Conservation (phyloP, 2,888 invertebrate species). For the Antheraea assamensis region DNA sequence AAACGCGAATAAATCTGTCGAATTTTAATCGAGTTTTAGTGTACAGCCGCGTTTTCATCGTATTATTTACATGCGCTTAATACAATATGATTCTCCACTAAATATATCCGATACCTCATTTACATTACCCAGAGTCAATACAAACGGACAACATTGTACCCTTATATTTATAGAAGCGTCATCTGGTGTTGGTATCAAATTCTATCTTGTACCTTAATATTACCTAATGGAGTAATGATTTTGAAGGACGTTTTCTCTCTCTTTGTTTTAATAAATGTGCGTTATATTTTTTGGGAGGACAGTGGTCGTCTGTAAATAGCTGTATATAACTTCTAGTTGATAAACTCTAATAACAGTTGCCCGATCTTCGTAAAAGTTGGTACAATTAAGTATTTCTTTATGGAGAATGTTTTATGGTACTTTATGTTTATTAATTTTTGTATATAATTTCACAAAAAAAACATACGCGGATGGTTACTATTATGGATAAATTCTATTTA, state of each 20-base stretch:
- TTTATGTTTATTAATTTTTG: too few species aligned
- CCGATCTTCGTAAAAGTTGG: too few species aligned
- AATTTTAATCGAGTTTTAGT: not conserved
- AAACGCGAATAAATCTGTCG: slow-evolving; percentile 1
- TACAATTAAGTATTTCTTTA: too few species aligned
- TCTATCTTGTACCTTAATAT: not conserved
- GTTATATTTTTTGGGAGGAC: too few species aligned
- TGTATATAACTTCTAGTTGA: too few species aligned
- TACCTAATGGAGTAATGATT: not conserved
- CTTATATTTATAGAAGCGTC: not conserved
- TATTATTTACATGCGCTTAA: not conserved
- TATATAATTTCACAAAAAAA: too few species aligned
- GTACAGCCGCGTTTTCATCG: not conserved
- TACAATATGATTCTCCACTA: not conserved
- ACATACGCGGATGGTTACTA: too few species aligned
- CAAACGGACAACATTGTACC: not conserved
- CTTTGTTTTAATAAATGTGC: not conserved
- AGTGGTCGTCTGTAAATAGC: too few species aligned
- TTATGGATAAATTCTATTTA: too few species aligned
- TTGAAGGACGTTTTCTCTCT: not conserved
- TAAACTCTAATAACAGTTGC: too few species aligned
- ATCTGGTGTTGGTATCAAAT: not conserved
- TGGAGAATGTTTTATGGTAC: too few species aligned
- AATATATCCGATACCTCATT: not conserved
- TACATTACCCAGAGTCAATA: not conserved